Evolutionary conservation across 92 coral and sea anemone genomes (phyloP).

Genomic region (Anthopleura xanthogrammica): DNA sequence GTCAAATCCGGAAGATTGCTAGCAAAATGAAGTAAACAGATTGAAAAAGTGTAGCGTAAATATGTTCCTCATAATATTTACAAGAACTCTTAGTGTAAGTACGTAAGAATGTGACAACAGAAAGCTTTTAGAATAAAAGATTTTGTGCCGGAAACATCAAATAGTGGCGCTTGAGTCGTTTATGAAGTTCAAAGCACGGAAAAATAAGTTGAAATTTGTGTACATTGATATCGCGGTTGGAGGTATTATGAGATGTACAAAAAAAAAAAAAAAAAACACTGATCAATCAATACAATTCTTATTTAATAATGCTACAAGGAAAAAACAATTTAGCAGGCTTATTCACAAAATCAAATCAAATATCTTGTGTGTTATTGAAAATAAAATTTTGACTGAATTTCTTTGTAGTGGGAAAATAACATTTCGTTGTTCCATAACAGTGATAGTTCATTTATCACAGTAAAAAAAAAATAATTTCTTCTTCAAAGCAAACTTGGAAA

Average conservation of each 20-base stretch:
- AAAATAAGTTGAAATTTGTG: background rate
- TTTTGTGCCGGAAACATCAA: slow-evolving; percentile 1
- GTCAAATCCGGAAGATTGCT: background rate
- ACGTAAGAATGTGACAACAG: background rate
- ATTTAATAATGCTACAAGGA: background rate
- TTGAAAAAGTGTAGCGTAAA: background rate
- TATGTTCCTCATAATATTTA: background rate
- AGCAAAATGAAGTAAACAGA: background rate
- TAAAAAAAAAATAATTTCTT: no score
- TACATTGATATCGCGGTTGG: background rate
- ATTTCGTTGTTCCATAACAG: background rate
- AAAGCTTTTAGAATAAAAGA: background rate
- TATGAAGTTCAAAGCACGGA: background rate
- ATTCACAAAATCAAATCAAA: background rate
- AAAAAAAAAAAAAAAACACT: background rate
- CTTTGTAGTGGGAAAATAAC: background rate
- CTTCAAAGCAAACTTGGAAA: no score
- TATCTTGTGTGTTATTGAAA: background rate
- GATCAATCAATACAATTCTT: background rate
- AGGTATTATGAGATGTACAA: background rate
- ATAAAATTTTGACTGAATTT: background rate
- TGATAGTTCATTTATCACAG: no score
- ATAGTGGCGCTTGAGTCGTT: background rate
- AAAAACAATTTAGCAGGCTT: background rate
- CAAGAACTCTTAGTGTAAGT: background rate